Conservation (phyloP, 2,797 vertebrate species). For the Chrysocyon brachyurus region DNA sequence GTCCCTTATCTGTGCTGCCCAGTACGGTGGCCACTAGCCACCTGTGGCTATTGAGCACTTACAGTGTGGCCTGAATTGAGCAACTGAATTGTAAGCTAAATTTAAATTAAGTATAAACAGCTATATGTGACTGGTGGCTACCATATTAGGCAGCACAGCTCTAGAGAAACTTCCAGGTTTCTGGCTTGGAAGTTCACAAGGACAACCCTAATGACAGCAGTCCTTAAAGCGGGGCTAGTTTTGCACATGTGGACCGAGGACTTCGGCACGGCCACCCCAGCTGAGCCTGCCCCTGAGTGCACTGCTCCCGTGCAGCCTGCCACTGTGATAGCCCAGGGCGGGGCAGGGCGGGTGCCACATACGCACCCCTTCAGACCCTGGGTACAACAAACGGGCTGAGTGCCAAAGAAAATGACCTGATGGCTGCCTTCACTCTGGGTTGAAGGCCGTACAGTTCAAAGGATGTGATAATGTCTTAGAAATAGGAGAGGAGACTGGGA, state of each 20-base stretch:
- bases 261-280: neutral
- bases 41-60: neutral
- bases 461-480: neutral
- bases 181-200: neutral
- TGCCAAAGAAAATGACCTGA: neutral
- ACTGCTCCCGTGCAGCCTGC: neutral
- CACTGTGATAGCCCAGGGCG: fast-evolving
- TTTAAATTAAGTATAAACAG: neutral
- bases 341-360: neutral
- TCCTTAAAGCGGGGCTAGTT: neutral
- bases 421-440: neutral
- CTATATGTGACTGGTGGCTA: neutral
- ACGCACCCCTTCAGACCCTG: neutral
- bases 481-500: neutral
- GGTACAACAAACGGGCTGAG: neutral
- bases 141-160: neutral
- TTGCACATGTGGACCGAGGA: neutral
- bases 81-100: neutral
- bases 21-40: neutral
- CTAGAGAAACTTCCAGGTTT: neutral
- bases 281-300: neutral
- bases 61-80: neutral
- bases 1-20: neutral
- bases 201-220: neutral
- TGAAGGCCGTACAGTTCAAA: neutral